Conservation (phyloP, 2,797 vertebrate genomes). For the Acanthiza pusilla region DNA sequence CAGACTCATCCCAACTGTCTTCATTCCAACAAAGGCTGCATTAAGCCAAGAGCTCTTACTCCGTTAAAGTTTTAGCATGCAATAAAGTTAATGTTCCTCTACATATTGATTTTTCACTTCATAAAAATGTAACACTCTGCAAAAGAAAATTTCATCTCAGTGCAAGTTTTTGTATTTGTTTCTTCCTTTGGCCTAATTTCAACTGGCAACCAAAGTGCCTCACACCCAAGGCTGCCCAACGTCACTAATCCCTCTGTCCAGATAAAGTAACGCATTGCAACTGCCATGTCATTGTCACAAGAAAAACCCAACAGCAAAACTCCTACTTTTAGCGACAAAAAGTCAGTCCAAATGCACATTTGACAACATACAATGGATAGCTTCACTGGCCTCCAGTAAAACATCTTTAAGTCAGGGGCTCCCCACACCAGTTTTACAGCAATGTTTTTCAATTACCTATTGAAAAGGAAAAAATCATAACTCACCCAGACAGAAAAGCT, state of each 20-base stretch:
- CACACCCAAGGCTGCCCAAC: neutral
- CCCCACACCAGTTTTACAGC: neutral
- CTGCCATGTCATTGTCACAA: neutral
- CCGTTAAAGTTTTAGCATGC: conserved; percentile 21
- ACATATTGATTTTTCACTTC: conserved; percentile 56
- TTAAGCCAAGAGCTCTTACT: conserved; percentile 12
- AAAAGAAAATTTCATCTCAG: conserved; percentile 46
- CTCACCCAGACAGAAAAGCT: neutral
- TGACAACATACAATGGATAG: neutral
- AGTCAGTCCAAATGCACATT: neutral
- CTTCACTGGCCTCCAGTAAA: neutral
- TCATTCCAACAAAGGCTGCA: conserved; percentile 21
- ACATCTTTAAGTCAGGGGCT: neutral
- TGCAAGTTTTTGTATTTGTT: conserved; percentile 25
- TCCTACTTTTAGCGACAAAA: neutral
- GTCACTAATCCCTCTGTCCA: neutral
- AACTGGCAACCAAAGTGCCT: neutral
- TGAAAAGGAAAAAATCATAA: neutral
- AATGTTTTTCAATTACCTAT: neutral
- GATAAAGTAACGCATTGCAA: neutral
- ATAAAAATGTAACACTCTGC: conserved; percentile 37
- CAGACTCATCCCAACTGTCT: conserved; percentile 5
- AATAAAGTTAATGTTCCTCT: conserved; percentile 59
- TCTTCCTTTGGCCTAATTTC: conserved; percentile 25
- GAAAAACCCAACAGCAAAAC: neutral